Base-by-base conservation (phyloP, 92 coral and sea anemone species). In the Parazoanthus swiftii region DNA sequence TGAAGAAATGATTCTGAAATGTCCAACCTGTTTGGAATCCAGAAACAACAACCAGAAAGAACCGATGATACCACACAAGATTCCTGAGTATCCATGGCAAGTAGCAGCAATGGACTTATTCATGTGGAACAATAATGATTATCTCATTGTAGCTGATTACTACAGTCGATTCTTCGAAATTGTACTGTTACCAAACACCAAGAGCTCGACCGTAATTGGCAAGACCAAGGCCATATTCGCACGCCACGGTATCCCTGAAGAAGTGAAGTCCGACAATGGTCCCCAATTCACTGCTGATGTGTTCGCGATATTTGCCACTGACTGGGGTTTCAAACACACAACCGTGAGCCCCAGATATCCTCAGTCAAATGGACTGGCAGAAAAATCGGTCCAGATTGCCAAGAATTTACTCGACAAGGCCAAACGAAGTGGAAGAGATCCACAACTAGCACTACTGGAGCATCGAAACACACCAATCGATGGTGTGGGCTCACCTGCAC, bases 71-170 rank as follows among this genome's bases (percentile, higher is more conserved):
- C 71, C 90, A 46, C 90, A 88, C 43, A 66, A 80, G 44, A 83
- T 83, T 76, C 91, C 88, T 8, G 78, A 89, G 68, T 76, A 86
- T 29, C 89, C 83, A 33, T 77, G 84, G 90, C 84, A 86, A 86
- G 51, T 86, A 13, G 76, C 67, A 8, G 89, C 84, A 14, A 77
- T 36, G 8, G 89, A 86, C 43, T 11, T 76, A 21, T 77, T 86
- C 76, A 51, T 37, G 4, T 87, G 89, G 66, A 87, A 87, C 58
- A 63, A 63, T 59, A 16, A 54, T 7, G 35, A 77, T 29, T 77
- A 88, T 65, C 67, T 88, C 8, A n/a, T 88, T 6, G 85, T 87
- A 26, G 89, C 44, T 48, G 89, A 87, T 21, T 79, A 87, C 63
- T 87, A 87, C 58, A 87, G 89, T 63, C 81, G 82, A 8, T 87